Conservation (phyloP, 2,113 vertebrate genomes). For the Suncus etruscus region DNA sequence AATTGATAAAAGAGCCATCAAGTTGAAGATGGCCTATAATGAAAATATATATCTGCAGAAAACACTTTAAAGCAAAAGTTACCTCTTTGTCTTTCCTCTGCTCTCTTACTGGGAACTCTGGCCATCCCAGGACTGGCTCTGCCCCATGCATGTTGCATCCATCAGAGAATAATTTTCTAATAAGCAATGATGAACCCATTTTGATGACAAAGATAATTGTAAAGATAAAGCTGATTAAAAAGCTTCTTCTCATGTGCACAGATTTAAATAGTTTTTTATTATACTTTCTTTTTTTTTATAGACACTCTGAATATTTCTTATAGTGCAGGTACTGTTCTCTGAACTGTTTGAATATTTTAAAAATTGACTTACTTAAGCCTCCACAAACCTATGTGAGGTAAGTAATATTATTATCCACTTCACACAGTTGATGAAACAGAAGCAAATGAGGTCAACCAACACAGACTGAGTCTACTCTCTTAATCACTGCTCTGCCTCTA, state of each 20-base stretch:
- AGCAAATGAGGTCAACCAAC: neutral
- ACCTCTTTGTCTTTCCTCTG: neutral
- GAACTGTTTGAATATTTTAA: neutral
- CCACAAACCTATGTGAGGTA: neutral
- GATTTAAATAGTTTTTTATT: neutral
- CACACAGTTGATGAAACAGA: neutral
- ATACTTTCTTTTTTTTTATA: neutral
- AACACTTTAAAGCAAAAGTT: neutral
- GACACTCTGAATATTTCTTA: neutral
- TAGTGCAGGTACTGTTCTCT: neutral
- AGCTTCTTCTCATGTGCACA: neutral
- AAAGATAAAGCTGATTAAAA: neutral
- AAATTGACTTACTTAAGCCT: neutral
- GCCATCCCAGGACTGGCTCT: neutral
- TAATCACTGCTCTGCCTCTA: neutral
- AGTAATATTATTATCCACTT: neutral
- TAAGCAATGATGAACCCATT: neutral
- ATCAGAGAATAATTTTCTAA: neutral
- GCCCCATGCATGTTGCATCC: neutral
- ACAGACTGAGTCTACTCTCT: neutral
- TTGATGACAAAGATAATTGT: constrained; percentile 14
- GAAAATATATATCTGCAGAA: neutral
- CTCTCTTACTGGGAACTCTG: neutral
- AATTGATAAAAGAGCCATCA: neutral
- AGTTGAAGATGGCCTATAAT: neutral